Conservation (phyloP, 2,888 invertebrate species). For the Neoascia interrupta region DNA sequence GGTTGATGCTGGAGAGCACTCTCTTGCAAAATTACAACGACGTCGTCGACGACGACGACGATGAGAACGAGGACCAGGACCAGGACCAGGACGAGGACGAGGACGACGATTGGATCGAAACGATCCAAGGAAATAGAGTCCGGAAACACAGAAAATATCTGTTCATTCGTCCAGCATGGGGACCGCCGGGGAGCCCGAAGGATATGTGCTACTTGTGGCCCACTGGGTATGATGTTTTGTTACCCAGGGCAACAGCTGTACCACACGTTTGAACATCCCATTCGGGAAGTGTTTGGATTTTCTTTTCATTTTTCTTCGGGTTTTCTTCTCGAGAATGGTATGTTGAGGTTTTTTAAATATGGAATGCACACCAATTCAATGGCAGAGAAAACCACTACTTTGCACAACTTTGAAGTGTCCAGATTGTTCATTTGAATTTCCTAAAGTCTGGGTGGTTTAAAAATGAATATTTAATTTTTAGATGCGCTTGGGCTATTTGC, state of each 20-base stretch:
- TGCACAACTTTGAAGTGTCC: too few species aligned
- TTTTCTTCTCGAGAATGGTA: slow-evolving; percentile 8
- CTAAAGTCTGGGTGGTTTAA: too few species aligned
- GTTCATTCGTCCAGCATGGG: too few species aligned
- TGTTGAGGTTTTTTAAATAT: too few species aligned
- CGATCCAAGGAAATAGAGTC: too few species aligned
- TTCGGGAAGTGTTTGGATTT: slow-evolving; percentile 36
- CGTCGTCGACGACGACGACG: slow-evolving; percentile 36
- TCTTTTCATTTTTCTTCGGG: slow-evolving; percentile 23
- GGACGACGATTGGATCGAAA: slow-evolving; percentile 2
- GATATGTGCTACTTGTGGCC: slow-evolving; percentile 4
- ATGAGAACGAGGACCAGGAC: slow-evolving; percentile 17
- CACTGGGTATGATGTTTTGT: neutral
- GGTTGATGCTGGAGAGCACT: slow-evolving; percentile 33
- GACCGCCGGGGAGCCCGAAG: neutral
- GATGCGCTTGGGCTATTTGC: too few species aligned
- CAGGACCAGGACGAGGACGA: slow-evolving; percentile 1
- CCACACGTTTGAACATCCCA: slow-evolving; percentile 27
- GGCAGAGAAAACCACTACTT: too few species aligned
- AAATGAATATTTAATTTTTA: too few species aligned
- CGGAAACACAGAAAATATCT: too few species aligned
- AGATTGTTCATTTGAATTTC: too few species aligned
- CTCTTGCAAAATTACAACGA: slow-evolving; percentile 50
- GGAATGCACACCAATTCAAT: too few species aligned
- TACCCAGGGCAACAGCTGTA: neutral